These are phyloP conservation scores for Leptoteleia sp. DNA, from an alignment of 1,140 invertebrate species.

Conservation along the genomic window DNA sequence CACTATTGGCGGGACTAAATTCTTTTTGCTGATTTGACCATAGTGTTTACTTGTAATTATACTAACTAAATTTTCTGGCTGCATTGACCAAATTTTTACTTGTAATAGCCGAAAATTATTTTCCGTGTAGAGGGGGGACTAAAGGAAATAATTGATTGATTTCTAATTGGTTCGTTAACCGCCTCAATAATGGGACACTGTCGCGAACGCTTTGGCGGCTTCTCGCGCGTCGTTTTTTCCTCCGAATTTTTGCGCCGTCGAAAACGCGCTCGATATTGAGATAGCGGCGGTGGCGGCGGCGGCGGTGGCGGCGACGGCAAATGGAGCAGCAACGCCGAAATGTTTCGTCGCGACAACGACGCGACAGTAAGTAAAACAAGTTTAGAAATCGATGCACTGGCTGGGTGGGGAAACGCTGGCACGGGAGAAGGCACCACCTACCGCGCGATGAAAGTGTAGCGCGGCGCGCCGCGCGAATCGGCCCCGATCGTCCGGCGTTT, in stretches of 20 bases:
- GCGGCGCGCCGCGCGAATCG: slow-evolving; percentile 19
- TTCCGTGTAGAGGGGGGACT: no score
- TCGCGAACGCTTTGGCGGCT: not conserved
- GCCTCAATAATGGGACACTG: not conserved
- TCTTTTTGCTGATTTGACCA: no score
- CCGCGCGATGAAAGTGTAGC: slow-evolving; percentile 60
- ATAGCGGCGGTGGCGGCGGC: no score
- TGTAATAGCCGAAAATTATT: no score
- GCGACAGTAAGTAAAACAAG: slow-evolving; percentile 63
- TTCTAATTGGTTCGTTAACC: slow-evolving; percentile 20
- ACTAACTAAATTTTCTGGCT: no score
- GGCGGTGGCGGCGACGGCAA: slow-evolving; percentile 28
- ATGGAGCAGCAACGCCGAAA: slow-evolving; percentile 47
- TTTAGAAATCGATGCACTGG: slow-evolving; percentile 68
- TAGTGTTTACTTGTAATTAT: no score
- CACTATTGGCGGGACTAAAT: no score
- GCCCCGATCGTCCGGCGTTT: slow-evolving; percentile 33
- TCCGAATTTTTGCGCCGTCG: slow-evolving; percentile 8
- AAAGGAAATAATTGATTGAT: slow-evolving; percentile 11
- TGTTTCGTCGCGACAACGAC: slow-evolving; percentile 59
- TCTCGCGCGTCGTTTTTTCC: slow-evolving; percentile 8
- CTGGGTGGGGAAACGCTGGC: slow-evolving; percentile 46
- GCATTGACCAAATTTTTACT: no score
- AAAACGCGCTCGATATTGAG: slow-evolving; percentile 34
- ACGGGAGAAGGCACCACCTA: slow-evolving; percentile 48